Evolutionary conservation across 2,888 invertebrate species (phyloP), one percentile per base, ranked within the genome.

Genomic region (Syritta pipiens): DNA sequence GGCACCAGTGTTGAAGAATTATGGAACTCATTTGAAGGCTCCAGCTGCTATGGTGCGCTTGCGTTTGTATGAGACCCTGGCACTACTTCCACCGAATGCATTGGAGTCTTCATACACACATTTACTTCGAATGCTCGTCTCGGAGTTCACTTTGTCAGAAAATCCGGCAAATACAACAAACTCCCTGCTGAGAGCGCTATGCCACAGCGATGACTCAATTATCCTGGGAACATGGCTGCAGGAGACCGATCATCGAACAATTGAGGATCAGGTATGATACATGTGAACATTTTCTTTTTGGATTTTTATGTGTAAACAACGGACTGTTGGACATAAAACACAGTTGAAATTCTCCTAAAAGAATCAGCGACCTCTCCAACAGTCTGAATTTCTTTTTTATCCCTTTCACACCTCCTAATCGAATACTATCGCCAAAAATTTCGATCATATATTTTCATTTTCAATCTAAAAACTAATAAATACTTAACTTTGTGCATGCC

Each of bases 221-320:
- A 94, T 99, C 62, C 90, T 98, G 28, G 97, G 97, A 7, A 96
- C 97, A 51, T 97, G 97, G 96, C 91, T 98, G 35, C 96, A 97
- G 87, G 97, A 98, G 86, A 97, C 97, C 0, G 98, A 98, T 88
- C 98, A 99, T 88, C 94, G 96, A 77, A 95, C 95, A 46, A 97
- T 99, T 82, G 99, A 99, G 89, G 98, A 98, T 90, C 98, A 98
- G 93, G 98, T 98, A 89, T 84, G 85, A 85, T 30, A 14, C 7
- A 17, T 3, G 14, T 7, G n/a, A n/a, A 2, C 1, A 2, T n/a
- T 20, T n/a, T 24, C 19, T 12, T 17, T 22, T 3, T 42, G 9
- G 19, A 28, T 30, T 2, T 44, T 14, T n/a, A 14, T 37, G 4
- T 19, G 12, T 7, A 28, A 17, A 7, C 12, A 26, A 4, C 17